These are phyloP conservation scores for Amphiprion ocellaris DNA, from an alignment of 2,113 vertebrate genomes.

Conservation along the genomic window DNA sequence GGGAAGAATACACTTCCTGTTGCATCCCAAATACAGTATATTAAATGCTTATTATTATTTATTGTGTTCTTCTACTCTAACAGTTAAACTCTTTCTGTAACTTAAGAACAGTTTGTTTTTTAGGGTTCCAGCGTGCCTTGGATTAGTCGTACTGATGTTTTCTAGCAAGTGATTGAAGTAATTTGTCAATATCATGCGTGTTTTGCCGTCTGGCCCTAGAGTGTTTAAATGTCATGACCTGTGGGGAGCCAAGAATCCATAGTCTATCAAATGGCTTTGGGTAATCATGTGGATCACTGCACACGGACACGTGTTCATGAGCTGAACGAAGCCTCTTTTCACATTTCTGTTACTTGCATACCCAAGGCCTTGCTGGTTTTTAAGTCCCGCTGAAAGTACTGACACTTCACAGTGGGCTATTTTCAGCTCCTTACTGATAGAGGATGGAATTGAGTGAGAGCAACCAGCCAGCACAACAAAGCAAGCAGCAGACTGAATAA, in stretches of 20 bases:
- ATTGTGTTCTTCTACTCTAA: no score
- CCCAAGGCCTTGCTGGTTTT: not conserved
- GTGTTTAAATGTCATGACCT: not conserved
- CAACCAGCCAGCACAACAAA: not conserved
- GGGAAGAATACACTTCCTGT: no score
- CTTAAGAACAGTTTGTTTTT: not conserved
- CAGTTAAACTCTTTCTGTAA: not conserved
- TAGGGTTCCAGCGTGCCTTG: not conserved
- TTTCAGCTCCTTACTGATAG: slow-evolving; percentile 5
- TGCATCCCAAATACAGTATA: no score
- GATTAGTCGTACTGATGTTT: not conserved
- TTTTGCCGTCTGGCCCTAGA: not conserved
- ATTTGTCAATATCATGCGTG: not conserved
- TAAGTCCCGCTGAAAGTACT: not conserved
- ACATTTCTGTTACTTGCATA: not conserved
- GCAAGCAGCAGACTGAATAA: not conserved
- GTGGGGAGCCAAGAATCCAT: not conserved
- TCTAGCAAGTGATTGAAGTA: not conserved
- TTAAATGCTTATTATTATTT: no score
- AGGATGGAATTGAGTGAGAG: not conserved
- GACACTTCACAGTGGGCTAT: not conserved
- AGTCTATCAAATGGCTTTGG: slow-evolving; percentile 20
- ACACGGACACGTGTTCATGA: not conserved
- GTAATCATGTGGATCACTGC: not conserved
- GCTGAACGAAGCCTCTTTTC: not conserved